phyloP scores from a whole-genome alignment of 1,140 invertebrate species.

The Drosophila insularis region DNA sequence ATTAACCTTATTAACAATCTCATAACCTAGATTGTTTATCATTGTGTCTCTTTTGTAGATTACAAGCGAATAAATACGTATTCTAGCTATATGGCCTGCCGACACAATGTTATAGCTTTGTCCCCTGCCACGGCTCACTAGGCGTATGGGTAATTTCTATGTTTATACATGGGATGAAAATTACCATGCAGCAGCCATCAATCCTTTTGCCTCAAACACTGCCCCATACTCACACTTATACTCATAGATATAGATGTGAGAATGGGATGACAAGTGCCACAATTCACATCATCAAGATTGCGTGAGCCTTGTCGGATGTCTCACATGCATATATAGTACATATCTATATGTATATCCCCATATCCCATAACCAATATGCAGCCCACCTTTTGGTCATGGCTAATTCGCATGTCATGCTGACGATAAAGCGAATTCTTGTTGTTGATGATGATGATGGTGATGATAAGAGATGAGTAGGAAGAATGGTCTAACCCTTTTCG shows the following conservation, averaged over 20 bases:
- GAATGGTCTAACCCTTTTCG: slow-evolving; percentile 44
- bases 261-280: slow-evolving; percentile 60
- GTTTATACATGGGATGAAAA: slow-evolving; percentile 37
- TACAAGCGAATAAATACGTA: slow-evolving; percentile 38
- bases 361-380: slow-evolving; percentile 43
- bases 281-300: slow-evolving; percentile 67
- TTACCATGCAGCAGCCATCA: slow-evolving; percentile 58
- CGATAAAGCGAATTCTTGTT: slow-evolving; percentile 42
- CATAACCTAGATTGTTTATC: not conserved
- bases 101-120: slow-evolving; percentile 20
- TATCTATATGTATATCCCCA: slow-evolving; percentile 15
- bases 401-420: slow-evolving; percentile 66
- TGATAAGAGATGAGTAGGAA: slow-evolving; percentile 13
- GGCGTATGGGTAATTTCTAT: slow-evolving; percentile 54
- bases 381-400: slow-evolving; percentile 67
- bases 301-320: slow-evolving; percentile 25
- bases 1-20: not conserved
- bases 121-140: slow-evolving; percentile 44
- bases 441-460: slow-evolving; percentile 27
- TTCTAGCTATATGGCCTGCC: not conserved
- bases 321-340: slow-evolving; percentile 26
- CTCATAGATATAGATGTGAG: slow-evolving; percentile 11
- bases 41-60: slow-evolving; percentile 18
- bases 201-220: slow-evolving; percentile 44
- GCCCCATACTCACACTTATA: slow-evolving; percentile 10